Evolutionary conservation across 2,888 invertebrate species (phyloP), one percentile per base, ranked within the genome.

Genomic region (Machimus rusticus): DNA sequence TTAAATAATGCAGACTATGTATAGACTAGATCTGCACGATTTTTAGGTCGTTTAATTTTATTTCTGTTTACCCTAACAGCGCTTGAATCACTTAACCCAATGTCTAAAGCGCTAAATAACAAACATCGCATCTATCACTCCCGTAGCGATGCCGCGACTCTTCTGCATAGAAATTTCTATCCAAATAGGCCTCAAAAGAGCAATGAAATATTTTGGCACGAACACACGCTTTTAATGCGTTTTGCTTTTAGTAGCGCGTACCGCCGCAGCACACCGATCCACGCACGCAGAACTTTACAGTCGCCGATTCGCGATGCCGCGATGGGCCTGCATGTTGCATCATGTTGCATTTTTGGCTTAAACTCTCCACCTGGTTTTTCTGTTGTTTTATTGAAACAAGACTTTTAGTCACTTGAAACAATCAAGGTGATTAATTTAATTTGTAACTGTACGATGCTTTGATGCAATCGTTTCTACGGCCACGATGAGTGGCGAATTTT

Each of bases 131-230:
- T 85, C 43, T 43, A 85, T 39, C 74, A 28, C 74, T 28, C 43
- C 55, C 28, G 12, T 82, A 39, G 37, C 39, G 46, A 79, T 46
- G 43, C 37, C 19, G 39, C 23, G 39, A 74, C 43, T 28, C 19
- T 74, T 74, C 46, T 74, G 74, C 46, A 74, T 74, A 66, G 79
- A 87, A 81, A 87, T 66, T 88, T 88, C 88, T 46, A 88, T 88
- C 88, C 88, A 88, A 88, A 88, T 88, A 88, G 88, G 88, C 88
- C 88, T 86, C 88, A 88, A 88, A 88, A 87, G 88, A 86, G 88
- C 78, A 88, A 86, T 88, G 88, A 88, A 88, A 88, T 88, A 86
- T 86, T 86, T 88, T 88, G 88, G 88, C 88, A 88, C 86, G 37
- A 8, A 39, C n/a, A 55, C n/a, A 28, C 57, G 77, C 28, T 86